phyloP scores from a whole-genome alignment of 2,797 vertebrate genomes.

The Channa striata region DNA sequence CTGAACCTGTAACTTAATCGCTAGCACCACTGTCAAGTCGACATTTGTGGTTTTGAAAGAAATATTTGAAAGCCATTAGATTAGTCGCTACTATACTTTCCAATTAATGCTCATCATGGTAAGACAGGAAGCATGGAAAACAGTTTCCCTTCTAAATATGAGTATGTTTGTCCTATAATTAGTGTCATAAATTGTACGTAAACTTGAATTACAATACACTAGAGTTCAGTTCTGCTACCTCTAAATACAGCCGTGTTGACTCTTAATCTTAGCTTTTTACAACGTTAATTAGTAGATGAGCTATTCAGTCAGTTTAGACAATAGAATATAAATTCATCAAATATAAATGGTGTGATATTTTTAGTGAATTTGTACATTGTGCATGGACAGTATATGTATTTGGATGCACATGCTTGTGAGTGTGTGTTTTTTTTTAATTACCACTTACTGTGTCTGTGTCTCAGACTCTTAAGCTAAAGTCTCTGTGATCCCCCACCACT shows the following conservation, averaged over 20 bases:
- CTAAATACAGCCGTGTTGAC: neutral
- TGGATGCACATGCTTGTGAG: constrained; percentile 9
- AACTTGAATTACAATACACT: too few relatives aligned
- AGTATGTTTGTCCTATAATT: too few relatives aligned
- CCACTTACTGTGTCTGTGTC: constrained; percentile 12
- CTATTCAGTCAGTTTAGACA: neutral
- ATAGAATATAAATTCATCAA: neutral
- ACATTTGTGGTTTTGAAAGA: too few relatives aligned
- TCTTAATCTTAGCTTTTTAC: constrained; percentile 10
- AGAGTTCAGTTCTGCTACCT: neutral
- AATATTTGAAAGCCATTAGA: too few relatives aligned
- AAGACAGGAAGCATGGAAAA: too few relatives aligned
- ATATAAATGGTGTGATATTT: neutral
- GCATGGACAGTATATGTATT: neutral
- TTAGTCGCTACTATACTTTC: too few relatives aligned
- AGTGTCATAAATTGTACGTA: too few relatives aligned
- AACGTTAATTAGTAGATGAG: neutral
- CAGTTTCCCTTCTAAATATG: too few relatives aligned
- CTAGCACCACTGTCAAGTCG: neutral
- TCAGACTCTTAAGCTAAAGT: constrained; percentile 39
- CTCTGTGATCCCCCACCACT: constrained; percentile 39
- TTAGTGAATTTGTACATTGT: neutral
- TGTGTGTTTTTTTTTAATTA: constrained; percentile 3
- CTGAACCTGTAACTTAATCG: neutral
- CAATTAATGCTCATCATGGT: too few relatives aligned